These are phyloP conservation scores for Holcopasites calliopsidis DNA, from an alignment of 1,140 invertebrate species.

Conservation along the genomic window DNA sequence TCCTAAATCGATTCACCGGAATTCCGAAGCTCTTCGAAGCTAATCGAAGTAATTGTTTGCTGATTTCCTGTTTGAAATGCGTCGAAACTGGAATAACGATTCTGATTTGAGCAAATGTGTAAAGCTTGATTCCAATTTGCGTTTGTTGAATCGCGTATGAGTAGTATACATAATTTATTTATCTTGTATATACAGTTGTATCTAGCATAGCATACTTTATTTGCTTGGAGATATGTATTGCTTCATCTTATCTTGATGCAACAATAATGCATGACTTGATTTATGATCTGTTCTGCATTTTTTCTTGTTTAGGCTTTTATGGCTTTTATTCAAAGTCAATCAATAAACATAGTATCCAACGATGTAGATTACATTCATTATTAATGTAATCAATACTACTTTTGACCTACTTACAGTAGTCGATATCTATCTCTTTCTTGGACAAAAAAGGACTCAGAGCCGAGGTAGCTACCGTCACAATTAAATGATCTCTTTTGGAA, in stretches of 20 bases:
- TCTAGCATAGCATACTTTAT: not conserved
- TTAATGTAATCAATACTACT: slow-evolving; percentile 4
- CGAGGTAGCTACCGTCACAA: not conserved
- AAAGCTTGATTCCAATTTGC: no score
- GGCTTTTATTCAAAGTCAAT: not conserved
- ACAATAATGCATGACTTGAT: no score
- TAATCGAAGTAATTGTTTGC: not conserved
- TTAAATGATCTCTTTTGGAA: not conserved
- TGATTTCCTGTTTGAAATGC: not conserved
- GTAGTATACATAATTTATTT: no score
- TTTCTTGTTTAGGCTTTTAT: not conserved
- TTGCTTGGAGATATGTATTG: no score
- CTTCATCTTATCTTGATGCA: no score
- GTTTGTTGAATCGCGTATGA: no score
- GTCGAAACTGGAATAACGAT: not conserved
- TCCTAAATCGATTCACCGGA: not conserved
- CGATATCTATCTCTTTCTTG: not conserved
- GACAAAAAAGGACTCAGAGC: not conserved
- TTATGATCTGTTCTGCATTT: not conserved
- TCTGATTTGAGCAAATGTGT: not conserved
- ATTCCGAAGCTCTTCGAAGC: not conserved
- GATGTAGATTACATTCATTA: not conserved
- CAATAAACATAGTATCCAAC: not conserved
- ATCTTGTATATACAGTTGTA: no score
- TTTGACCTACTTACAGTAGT: slow-evolving; percentile 24